Evolutionary conservation across 2,113 vertebrate genomes (phyloP), one percentile per base, ranked within the genome.

Genomic region (Malurus cyaneus): DNA sequence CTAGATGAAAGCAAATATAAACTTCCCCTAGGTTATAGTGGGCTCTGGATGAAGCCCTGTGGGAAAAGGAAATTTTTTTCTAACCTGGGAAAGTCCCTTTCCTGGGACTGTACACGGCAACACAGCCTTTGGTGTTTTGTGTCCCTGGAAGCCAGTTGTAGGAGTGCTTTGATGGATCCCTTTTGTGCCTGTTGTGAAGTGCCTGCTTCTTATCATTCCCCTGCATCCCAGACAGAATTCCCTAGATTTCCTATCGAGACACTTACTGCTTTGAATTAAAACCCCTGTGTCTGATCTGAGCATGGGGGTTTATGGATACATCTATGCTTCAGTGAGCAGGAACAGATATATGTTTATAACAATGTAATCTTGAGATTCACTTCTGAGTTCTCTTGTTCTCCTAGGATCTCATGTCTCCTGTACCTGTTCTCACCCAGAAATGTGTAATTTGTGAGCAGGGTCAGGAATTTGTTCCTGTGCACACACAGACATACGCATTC

Each of bases 101-200:
- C 29, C 44, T 0, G 0, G 47, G 44, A 60, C 39, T 54, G 24
- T 47, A 32, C 24, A 13, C 0, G 0, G 56, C 66, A 44, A 13
- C 59, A 74, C 47, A 71, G 57, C 53, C 47, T 86, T 92, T 57
- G 61, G 29, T 52, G 19, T 18, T 56, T 61, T 25, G 10, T 49
- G 47, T 80, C 41, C 14, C 54, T 69, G 50, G 53, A 72, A 92
- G 59, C n/a, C 39, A 41, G 36, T 32, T 85, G 57, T 57, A 69
- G 49, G 10, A 26, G n/a, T 57, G 8, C 54, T 87, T 69, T 47
- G 52, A 44, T 83, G 70, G 65, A 80, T 89, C 70, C 57, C 50
- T 81, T 57, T 46, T 39, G 42, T 50, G 15, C 32, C 60, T 57
- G 9, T 62, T 69, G 32, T 65, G 49, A 3, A 1, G n/a, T 73